Base-by-base conservation (phyloP, 2,113 vertebrate species). In the Chelonoidis abingdonii region DNA sequence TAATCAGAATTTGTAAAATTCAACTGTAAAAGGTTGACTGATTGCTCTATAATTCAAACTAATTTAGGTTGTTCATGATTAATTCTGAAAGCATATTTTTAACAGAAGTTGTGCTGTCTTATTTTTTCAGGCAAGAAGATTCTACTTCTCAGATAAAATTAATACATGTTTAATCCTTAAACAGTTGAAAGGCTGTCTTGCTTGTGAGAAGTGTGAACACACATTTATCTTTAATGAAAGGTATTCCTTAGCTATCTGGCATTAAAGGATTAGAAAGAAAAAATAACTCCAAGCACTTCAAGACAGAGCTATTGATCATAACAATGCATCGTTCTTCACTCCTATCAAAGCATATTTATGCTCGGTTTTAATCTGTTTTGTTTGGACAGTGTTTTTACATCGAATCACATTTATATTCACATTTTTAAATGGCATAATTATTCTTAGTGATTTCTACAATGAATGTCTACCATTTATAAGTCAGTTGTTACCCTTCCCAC, bases 401-500 rank as follows among this genome's bases (percentile, higher is more conserved):
- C 25, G 29, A 6, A 47, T 47, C 25, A 78, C 25, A 16, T 78
- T 78, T 29, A 47, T 0, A 89, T 79, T 50, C 93, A 59, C 41
- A 84, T 81, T 91, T 93, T 81, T 81, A 92, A 72, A 80, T 53
- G 86, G 50, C 35, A 72, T 22, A 93, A 79, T 38, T 85, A 80
- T 79, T 92, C 84, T 89, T 87, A 19, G n/a, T 94, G 80, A 82
- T 84, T 93, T 92, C 79, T 47, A 29, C 41, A 59, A 0, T 83
- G 92, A 62, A 6, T 85, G 29, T 62, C 89, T 21, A 92, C 7
- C 6, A 89, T 2, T 13, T 75, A 94, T 29, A 92, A 94, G 79
- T 56, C 82, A 91, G 59, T 92, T 89, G 83, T 89, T 94, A 90
- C 10, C 87, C 87, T 80, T 93, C 90, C 92, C 94, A 95, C 50